Conservation (phyloP, 2,113 vertebrate genomes). For the Carollia perspicillata region DNA sequence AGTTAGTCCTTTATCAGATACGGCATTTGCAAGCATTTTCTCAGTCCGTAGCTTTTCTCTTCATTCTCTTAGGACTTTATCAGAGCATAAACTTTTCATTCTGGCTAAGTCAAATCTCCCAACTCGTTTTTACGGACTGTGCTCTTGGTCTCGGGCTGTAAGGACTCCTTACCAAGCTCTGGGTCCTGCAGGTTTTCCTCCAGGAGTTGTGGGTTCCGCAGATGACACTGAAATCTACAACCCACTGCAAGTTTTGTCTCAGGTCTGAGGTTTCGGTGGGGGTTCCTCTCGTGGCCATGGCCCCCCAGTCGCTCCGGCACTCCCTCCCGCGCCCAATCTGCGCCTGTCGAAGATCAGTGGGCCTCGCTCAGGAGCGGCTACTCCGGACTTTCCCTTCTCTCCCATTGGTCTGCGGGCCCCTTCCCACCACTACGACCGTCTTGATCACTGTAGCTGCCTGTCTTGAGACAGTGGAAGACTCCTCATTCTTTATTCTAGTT, state of each 20-base stretch:
- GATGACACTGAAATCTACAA: neutral
- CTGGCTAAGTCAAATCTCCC: neutral
- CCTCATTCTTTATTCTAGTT: neutral
- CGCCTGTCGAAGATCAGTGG: neutral
- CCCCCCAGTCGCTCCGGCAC: neutral
- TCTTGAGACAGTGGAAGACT: neutral
- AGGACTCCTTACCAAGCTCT: neutral
- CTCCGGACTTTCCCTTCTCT: neutral
- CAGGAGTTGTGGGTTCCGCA: neutral
- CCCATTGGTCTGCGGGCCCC: too few species aligned
- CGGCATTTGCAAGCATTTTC: neutral
- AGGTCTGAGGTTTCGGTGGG: neutral
- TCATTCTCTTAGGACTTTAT: neutral
- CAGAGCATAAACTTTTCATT: neutral
- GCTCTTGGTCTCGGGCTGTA: neutral
- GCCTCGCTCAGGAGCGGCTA: neutral
- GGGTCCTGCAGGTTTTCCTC: neutral
- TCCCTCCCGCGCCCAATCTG: neutral
- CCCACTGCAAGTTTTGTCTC: neutral
- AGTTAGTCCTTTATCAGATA: neutral
- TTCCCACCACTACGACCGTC: neutral
- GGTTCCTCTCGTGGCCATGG: neutral
- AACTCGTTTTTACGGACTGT: neutral
- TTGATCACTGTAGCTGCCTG: too few species aligned
- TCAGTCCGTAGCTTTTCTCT: neutral